Base-by-base conservation (phyloP, 2,888 invertebrate species). In the Drosophila longiperda region DNA sequence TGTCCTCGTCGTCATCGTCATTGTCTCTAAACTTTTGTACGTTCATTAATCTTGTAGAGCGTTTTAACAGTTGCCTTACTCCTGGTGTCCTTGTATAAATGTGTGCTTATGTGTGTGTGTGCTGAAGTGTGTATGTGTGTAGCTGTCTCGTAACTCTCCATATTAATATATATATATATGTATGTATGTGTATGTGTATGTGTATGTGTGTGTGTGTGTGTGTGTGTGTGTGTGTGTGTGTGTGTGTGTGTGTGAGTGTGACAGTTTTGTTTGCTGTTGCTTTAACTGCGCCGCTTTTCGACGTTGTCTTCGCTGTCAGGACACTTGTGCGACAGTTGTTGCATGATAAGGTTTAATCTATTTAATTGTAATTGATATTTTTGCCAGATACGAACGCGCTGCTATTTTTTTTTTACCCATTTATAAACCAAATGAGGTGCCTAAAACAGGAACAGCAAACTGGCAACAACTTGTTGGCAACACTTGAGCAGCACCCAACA, bases 301-400 rank as follows among this genome's bases (percentile, higher is more conserved):
- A 53, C 58, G 66, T 70, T 65, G 79, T 73, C 73, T 70, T 68
- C 50, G 54, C 77, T 75, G 87, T 70, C 80, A 73, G 78, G 82
- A 84, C 87, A 87, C 86, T 87, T 87, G 85, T 87, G 86, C 86
- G 89, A 89, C 89, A 87, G 89, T 89, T 89, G 87, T 87, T 89
- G 86, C 86, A 87, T 87, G 86, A 87, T 89, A 89, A 87, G 86
- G 86, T 87, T 87, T 87, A 89, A 87, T 87, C 86, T 87, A 87
- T 87, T 87, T 89, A 87, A 87, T 87, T 87, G 86, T 87, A 89
- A 87, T 87, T 87, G 86, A 89, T 87, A 87, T 87, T 87, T 87
- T 87, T 78, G 72, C 87, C 84, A 87, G 86, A 87, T 87, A 87
- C 77, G 78, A 72, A 75, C 72, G 60, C 66, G 50, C 67, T 59